Evolutionary conservation across 2,797 vertebrate species (phyloP).

Genomic region (Pachyuromys duprasi): DNA sequence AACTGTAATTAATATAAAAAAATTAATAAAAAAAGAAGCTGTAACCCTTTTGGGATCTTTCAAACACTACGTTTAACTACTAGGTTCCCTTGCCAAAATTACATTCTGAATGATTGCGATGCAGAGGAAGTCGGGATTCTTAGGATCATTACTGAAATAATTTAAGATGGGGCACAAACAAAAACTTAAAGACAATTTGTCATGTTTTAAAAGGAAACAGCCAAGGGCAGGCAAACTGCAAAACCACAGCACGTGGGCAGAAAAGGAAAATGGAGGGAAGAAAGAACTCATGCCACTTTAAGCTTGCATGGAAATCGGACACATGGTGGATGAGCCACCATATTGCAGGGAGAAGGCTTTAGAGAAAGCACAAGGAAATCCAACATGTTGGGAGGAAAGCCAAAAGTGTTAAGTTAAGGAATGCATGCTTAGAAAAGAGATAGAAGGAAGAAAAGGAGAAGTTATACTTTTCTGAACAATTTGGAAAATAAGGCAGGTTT

Average conservation of each 20-base stretch:
- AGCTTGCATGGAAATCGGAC: neutral
- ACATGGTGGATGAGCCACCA: neutral
- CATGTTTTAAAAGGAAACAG: neutral
- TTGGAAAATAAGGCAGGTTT: neutral
- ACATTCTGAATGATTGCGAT: too few species aligned
- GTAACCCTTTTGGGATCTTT: neutral
- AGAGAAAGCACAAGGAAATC: neutral
- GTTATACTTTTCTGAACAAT: neutral
- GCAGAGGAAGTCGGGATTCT: neutral
- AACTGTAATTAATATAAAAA: too few species aligned
- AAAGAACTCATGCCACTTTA: neutral
- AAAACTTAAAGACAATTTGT: neutral
- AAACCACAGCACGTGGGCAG: neutral
- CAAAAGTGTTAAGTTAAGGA: neutral
- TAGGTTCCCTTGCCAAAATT: neutral
- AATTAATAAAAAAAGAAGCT: neutral
- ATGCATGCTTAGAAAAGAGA: neutral
- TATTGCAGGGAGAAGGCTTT: neutral
- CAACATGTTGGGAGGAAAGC: neutral
- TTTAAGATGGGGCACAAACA: neutral
- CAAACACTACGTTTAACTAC: neutral
- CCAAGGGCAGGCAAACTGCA: neutral
- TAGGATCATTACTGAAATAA: neutral
- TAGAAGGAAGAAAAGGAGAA: neutral
- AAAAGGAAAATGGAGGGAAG: neutral